Base-by-base conservation (phyloP, 2,113 vertebrate species). In the Esox niger region DNA sequence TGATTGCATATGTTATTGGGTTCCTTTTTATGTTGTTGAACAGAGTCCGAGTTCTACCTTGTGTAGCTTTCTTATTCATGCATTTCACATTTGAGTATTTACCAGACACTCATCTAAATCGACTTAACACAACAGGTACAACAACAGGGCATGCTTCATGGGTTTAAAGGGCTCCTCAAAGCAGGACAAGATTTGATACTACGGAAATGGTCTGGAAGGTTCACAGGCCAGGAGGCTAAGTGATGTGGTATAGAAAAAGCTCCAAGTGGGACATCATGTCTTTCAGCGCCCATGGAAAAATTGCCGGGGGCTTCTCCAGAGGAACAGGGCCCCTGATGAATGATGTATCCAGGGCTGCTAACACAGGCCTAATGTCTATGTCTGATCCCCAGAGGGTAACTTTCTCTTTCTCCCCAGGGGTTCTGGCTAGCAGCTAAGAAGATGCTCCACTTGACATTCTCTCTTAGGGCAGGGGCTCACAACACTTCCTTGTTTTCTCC, bases 271-370 rank as follows among this genome's bases (percentile, higher is more conserved):
- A 78, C 81, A 80, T 80, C n/a, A 80, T 81, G 31, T 35, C 13
- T 76, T 26, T 63, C 64, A 62, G 59, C 29, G 77, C 68, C 67
- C 66, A 57, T 66, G 69, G 62, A 33, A 75, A 71, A 62, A 76
- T 23, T 73, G 81, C 82, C 79, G 6, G 33, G 62, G 83, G 76
- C 78, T 69, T 64, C 67, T 68, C 35, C 6, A 21, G n/a, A 58
- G 30, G 20, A 64, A 73, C 69, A 77, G 77, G 69, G 64, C 78
- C 69, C 69, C 21, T 3, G 73, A 61, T 61, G 29, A 81, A 84
- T 86, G 75, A 86, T 88, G 85, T 77, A 85, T 76, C 80, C 33
- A n/a, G 43, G 31, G 54, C 61, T 71, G 64, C 71, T 43, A 43
- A 43, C 38, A 43, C 38, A 43, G 38, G 38, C 59, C 32, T 74